phyloP scores from a whole-genome alignment of 2,113 vertebrate species.

The Mola mola region DNA sequence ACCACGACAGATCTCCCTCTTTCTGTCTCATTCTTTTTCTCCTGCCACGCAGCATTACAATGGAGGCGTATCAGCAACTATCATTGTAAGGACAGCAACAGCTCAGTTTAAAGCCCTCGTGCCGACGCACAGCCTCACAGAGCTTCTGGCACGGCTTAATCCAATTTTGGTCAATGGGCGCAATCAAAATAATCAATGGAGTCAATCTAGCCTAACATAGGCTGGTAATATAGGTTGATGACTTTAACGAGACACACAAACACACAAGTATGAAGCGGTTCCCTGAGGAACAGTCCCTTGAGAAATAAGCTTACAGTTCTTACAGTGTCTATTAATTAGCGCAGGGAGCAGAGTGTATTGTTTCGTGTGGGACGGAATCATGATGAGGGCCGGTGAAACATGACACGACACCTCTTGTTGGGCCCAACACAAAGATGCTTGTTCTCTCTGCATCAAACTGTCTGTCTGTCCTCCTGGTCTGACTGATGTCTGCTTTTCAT shows the following conservation, averaged over 20 bases:
- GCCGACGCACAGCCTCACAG: too few species aligned
- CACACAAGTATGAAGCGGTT: conserved; percentile 17
- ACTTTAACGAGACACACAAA: conserved; percentile 1
- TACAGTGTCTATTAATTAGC: conserved; percentile 63
- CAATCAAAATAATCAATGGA: too few species aligned
- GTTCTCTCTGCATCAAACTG: conserved; percentile 29
- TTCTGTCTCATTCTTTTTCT: conserved; percentile 30
- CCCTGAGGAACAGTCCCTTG: conserved; percentile 49
- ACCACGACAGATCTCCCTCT: conserved; percentile 49
- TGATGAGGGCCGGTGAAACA: conserved; percentile 64
- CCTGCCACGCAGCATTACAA: conserved; percentile 63
- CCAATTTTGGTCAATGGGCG: too few species aligned
- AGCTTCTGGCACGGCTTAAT: too few species aligned
- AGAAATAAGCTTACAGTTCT: conserved; percentile 48
- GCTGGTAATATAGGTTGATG: too few species aligned
- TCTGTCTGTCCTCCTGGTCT: conserved; percentile 25
- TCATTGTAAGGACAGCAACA: too few species aligned
- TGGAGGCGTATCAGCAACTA: conserved; percentile 38
- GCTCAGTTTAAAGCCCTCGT: too few species aligned
- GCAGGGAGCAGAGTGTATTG: conserved; percentile 53
- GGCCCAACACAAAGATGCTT: conserved; percentile 65
- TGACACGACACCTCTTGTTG: conserved; percentile 74
- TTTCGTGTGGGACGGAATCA: conserved; percentile 55
- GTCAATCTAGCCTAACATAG: too few species aligned
- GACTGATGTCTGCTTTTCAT: conserved; percentile 3